These are phyloP conservation scores for Empidonax alnorum DNA, from an alignment of 2,113 vertebrate species.

Conservation along the genomic window DNA sequence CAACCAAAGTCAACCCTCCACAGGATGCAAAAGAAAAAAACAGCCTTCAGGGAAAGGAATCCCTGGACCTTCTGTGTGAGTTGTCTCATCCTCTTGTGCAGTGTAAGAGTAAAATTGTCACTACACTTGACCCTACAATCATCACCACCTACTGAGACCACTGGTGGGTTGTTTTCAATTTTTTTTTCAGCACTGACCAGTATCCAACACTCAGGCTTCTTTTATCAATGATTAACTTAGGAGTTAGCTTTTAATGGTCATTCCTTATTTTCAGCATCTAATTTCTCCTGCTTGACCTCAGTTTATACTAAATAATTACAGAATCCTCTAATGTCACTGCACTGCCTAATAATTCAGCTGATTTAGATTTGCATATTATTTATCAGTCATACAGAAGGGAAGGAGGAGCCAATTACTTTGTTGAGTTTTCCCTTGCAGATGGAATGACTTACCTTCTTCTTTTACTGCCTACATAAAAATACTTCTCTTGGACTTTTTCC, in stretches of 20 bases:
- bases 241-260: not conserved
- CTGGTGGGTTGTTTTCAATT: not conserved
- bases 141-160: not conserved
- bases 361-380: not conserved
- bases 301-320: not conserved
- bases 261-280: not conserved
- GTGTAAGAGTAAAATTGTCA: not conserved
- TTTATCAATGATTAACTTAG: not conserved
- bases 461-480: not conserved
- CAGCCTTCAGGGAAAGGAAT: not conserved
- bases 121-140: not conserved
- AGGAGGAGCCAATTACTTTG: not conserved
- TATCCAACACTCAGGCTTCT: not conserved
- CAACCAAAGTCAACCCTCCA: not conserved
- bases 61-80: rapidly evolving
- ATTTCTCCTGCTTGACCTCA: not conserved
- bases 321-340: not conserved
- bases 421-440: not conserved
- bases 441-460: not conserved
- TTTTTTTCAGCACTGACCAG: not conserved
- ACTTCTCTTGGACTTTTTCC: not conserved
- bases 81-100: not conserved
- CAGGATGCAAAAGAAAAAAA: not conserved
- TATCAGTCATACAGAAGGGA: not conserved
- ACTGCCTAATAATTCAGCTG: not conserved